phyloP scores from a whole-genome alignment of 2,113 vertebrate species.

The Xenotilapia caudafasciata region DNA sequence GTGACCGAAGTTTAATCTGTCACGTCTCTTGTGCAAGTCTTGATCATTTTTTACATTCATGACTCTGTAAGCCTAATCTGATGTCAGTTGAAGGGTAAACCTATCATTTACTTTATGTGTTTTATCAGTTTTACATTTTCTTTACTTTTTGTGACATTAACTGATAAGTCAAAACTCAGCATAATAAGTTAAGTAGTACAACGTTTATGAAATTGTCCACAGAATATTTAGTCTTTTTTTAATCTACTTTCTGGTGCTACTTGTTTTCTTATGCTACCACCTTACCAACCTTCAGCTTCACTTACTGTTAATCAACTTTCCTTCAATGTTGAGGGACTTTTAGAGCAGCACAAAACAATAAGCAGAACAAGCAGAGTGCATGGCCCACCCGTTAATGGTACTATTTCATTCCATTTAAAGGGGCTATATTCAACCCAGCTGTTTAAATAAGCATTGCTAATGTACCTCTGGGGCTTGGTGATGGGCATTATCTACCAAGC shows the following conservation, averaged over 20 bases:
- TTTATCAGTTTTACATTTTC: neutral
- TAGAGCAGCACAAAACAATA: slow-evolving; percentile 39
- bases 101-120: neutral
- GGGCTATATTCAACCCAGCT: slow-evolving; percentile 57
- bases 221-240: neutral
- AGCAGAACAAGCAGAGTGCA: slow-evolving; percentile 32
- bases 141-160: neutral
- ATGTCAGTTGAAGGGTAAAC: neutral
- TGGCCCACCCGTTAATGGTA: slow-evolving; percentile 40
- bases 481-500: slow-evolving; percentile 51
- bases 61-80: neutral
- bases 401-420: slow-evolving; percentile 63
- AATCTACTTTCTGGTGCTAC: neutral
- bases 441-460: slow-evolving; percentile 65
- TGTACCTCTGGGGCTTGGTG: slow-evolving; percentile 46
- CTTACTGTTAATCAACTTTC: slow-evolving; percentile 49
- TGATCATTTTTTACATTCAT: neutral
- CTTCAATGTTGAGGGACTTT: slow-evolving; percentile 28
- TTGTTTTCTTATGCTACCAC: neutral
- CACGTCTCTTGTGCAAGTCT: neutral
- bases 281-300: slow-evolving; percentile 10
- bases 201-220: neutral
- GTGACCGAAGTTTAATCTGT: neutral
- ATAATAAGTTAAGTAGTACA: neutral
- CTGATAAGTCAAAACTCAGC: neutral